Base-by-base conservation (phyloP, 2,113 vertebrate genomes). In the Lampris megalopsis region DNA sequence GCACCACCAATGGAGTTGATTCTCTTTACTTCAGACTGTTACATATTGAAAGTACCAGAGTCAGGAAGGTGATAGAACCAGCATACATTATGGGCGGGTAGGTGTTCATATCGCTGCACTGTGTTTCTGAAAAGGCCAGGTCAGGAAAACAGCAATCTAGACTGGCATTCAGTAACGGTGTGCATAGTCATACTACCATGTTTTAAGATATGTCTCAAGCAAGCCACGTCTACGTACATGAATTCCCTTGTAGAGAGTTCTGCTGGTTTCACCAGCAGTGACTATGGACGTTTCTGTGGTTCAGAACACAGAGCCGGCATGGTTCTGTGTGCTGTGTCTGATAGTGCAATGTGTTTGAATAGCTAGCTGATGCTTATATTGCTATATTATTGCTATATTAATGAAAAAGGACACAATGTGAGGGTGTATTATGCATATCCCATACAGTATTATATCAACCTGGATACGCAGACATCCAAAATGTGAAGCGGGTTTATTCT, bases 11-110 rank as follows among this genome's bases (percentile, higher is more conserved):
- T 70, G 57, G 52, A 76, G 74, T 9, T 77, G 71, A 63, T 79
- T 64, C 61, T 61, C 53, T 65, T 13, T 24, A 68, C 62, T 73
- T 43, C 63, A 48, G 62, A 58, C 63, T 40, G 45, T 70, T 50
- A 68, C 65, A 49, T 77, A 41, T 60, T 63, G 49, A 52, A 88
- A 68, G 68, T 82, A 68, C 52, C 78, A 82, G 35, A 35, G 49
- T 63, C 67, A 56, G 37, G 62, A 69, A 75, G 81, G 63, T 82
- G 64, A 63, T 49, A 63, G 68, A 71, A 48, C 68, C 45, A 7
- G 62, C 59, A 64, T 66, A 50, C 48, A 41, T 64, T 53, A 59
- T n/a, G 35, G 61, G 35, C 40, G 6, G 38, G 62, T n/a, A 10
- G 57, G 24, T 79, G 43, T 53, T 63, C 61, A 2, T 11, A n/a